Evolutionary conservation across 2,797 vertebrate genomes (phyloP), one percentile per base, ranked within the genome.

Genomic region (Crypturellus tataupa): DNA sequence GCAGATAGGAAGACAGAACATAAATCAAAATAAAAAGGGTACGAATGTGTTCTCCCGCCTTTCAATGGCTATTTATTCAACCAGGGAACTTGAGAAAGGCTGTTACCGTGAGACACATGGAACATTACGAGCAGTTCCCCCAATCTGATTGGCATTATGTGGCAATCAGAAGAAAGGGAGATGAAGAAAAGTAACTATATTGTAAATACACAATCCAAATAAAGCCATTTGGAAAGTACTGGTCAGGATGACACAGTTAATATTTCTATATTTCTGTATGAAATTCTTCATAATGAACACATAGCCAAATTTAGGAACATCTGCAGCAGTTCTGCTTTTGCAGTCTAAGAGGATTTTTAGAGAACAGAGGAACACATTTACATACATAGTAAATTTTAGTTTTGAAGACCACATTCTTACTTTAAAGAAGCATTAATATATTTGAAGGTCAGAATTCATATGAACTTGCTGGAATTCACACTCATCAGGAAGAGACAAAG

Each of bases 21-120:
- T 86, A 92, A 95, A 97, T 96, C 94, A 97, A 95, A 96, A 96
- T 92, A 93, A 80, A 92, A 93, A 79, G 87, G 51, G 83, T 86
- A 79, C 33, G 70, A 88, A 93, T 90, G 78, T 69, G 60, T 94
- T 94, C 91, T 79, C 12, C 58, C 37, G 82, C 87, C 81, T 46
- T 80, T 90, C 95, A 95, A 16, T 53, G 77, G 87, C 5, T 95
- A 75, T 95, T 95, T 94, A 93, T 90, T 73, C 89, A 88, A 77
- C 35, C 85, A 27, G 49, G 67, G 25, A 81, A 80, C 87, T 89
- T 1, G 31, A 58, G 82, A 70, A 84, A 67, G 90, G 6, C 75
- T 53, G 51, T 85, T 37, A 19, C 1, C 69, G 46, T 1, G 29
- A 89, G 60, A 33, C 72, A 59, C 76, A 24, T 4, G 5, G 56